Conservation (phyloP, 2,888 invertebrate genomes). For the Acanthoscelides obtectus region DNA sequence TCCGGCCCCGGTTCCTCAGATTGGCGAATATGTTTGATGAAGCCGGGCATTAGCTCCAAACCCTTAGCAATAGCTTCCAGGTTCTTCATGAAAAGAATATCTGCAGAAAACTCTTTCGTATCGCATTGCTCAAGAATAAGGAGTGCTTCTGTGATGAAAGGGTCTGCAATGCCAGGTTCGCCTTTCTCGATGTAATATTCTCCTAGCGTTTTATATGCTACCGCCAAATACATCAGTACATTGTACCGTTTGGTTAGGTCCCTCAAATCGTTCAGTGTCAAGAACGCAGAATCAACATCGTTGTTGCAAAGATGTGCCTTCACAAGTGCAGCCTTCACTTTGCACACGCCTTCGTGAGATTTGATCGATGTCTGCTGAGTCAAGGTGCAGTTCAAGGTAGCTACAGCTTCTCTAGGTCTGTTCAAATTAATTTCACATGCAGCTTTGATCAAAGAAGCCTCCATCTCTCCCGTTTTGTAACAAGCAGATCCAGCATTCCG, state of each 20-base stretch:
- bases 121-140: slow-evolving; percentile 32
- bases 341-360: slow-evolving; percentile 50
- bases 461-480: slow-evolving; percentile 48
- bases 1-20: slow-evolving; percentile 10
- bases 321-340: slow-evolving; percentile 52
- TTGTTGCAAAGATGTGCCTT: slow-evolving; percentile 48
- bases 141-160: slow-evolving; percentile 36
- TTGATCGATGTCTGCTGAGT: slow-evolving; percentile 44
- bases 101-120: slow-evolving; percentile 1
- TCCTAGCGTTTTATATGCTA: slow-evolving; percentile 40
- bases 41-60: slow-evolving; percentile 35
- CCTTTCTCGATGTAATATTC: slow-evolving; percentile 40
- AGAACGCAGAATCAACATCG: slow-evolving; percentile 25
- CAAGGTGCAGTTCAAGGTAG: slow-evolving; percentile 50
- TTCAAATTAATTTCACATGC: slow-evolving; percentile 51
- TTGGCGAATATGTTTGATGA: slow-evolving; percentile 27
- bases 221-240: slow-evolving; percentile 34
- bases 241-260: slow-evolving; percentile 24
- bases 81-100: slow-evolving; percentile 36
- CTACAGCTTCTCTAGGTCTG: slow-evolving; percentile 50
- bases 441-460: slow-evolving; percentile 53
- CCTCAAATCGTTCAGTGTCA: slow-evolving; percentile 22
- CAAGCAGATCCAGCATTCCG: slow-evolving; percentile 53
- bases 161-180: slow-evolving; percentile 33
- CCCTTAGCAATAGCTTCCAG: slow-evolving; percentile 40